Percentiles rank a stretch among this genome's conserved stretches.
phyloP scores from a whole-genome alignment of 2,888 invertebrate species.

The Torymus auratus region DNA sequence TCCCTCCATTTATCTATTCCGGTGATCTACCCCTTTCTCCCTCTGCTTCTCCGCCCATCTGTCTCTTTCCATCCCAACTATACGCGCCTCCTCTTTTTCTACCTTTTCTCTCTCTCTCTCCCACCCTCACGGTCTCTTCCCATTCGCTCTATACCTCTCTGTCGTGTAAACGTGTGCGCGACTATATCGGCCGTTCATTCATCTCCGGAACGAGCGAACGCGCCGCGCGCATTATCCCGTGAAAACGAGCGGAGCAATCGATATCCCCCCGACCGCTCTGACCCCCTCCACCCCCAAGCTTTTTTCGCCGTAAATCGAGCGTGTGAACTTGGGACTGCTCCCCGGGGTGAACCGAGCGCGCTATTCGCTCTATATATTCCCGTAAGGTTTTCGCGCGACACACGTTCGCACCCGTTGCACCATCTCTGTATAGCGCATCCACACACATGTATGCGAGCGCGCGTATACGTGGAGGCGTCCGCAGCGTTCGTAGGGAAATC shows the following conservation, averaged over 20 bases:
- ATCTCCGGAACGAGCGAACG: constrained; percentile 52
- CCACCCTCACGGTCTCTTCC: constrained; percentile 2
- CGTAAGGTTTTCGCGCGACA: constrained; percentile 20
- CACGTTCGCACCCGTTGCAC: constrained; percentile 8
- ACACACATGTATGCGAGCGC: background rate
- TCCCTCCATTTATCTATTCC: background rate
- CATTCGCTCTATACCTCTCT: too few relatives aligned
- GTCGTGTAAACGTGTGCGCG: background rate
- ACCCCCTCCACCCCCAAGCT: background rate
- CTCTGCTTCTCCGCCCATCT: background rate
- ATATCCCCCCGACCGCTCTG: constrained; percentile 13
- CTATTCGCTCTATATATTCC: constrained; percentile 8
- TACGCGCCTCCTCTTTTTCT: constrained; percentile 17
- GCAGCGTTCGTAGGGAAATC: constrained; percentile 56
- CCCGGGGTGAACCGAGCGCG: constrained; percentile 61
- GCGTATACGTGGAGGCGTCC: background rate
- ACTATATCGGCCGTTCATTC: constrained; percentile 52
- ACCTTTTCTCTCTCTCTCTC: background rate
- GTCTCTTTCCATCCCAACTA: background rate
- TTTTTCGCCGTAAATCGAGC: constrained; percentile 66
- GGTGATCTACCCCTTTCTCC: background rate
- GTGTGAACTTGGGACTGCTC: constrained; percentile 67
- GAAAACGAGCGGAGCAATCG: constrained; percentile 50
- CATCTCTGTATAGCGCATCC: background rate
- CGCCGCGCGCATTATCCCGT: constrained; percentile 49